These are phyloP conservation scores for Tragelaphus strepsiceros DNA, from an alignment of 2,113 vertebrate genomes.

Conservation along the genomic window DNA sequence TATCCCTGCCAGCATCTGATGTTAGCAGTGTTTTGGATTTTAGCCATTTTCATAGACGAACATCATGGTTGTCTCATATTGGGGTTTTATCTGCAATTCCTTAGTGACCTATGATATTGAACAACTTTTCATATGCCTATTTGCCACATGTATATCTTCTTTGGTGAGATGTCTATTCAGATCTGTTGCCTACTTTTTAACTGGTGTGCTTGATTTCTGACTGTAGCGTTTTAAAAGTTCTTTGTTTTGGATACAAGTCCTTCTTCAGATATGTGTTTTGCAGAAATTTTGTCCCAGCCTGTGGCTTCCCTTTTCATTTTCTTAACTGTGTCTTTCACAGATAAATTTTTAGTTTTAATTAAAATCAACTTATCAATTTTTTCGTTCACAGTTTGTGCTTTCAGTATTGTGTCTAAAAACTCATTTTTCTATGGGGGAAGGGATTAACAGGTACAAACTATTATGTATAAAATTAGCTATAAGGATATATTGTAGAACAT, in stretches of 20 bases:
- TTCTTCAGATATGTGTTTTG: not conserved
- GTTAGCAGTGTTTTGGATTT: not conserved
- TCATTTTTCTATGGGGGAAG: not conserved
- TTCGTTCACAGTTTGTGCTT: not conserved
- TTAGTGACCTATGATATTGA: not conserved
- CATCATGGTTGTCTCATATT: not conserved
- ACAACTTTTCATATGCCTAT: not conserved
- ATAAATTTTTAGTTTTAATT: not conserved
- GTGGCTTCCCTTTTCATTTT: not conserved
- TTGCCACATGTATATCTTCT: not conserved
- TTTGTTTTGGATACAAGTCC: not conserved
- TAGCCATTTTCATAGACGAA: not conserved
- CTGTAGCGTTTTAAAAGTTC: not conserved
- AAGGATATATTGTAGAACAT: not conserved
- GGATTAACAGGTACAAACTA: not conserved
- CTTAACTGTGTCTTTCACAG: not conserved
- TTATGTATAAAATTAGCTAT: not conserved
- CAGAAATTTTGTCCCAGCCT: not conserved
- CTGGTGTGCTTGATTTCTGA: not conserved
- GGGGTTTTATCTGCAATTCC: not conserved
- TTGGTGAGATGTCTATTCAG: not conserved
- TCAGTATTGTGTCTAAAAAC: not conserved
- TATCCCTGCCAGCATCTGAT: not conserved
- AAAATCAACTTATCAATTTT: not conserved
- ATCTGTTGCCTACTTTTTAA: not conserved